Evolutionary conservation across 2,797 vertebrate species (phyloP).

Genomic region (Pangasius krempfi): DNA sequence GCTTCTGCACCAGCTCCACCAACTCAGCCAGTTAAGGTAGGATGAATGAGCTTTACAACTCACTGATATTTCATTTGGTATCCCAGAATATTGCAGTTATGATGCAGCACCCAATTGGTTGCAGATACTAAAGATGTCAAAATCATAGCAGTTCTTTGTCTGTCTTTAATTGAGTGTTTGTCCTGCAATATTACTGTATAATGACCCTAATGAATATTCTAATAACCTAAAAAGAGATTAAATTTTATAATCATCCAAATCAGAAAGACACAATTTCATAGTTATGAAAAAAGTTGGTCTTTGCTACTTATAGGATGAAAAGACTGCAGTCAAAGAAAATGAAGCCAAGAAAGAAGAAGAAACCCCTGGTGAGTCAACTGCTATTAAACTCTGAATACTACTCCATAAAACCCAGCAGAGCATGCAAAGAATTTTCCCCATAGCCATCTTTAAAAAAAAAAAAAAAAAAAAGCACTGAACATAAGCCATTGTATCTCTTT

Average conservation of each 20-base stretch:
- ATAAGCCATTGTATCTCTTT: neutral
- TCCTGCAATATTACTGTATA: neutral
- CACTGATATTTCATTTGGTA: neutral
- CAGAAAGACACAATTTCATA: neutral
- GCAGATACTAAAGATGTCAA: neutral
- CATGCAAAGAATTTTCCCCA: neutral
- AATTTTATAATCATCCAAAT: neutral
- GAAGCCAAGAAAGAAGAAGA: slow-evolving; percentile 65
- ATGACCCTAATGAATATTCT: neutral
- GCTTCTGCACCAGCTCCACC: neutral
- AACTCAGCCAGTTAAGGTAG: slow-evolving; percentile 43
- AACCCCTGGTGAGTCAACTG: slow-evolving; percentile 63
- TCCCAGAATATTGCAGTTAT: neutral
- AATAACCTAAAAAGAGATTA: neutral
- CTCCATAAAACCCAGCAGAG: neutral
- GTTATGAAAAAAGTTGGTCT: slow-evolving; percentile 8
- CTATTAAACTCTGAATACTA: slow-evolving; percentile 27
- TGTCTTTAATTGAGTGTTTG: neutral
- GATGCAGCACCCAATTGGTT: neutral
- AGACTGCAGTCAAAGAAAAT: slow-evolving; percentile 63
- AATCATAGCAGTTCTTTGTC: neutral
- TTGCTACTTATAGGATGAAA: slow-evolving; percentile 55
- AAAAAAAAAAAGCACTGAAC: neutral
- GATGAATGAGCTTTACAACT: neutral
- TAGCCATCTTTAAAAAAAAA: neutral